phyloP scores from a whole-genome alignment of 2,113 vertebrate genomes.

The Podarcis cretensis region DNA sequence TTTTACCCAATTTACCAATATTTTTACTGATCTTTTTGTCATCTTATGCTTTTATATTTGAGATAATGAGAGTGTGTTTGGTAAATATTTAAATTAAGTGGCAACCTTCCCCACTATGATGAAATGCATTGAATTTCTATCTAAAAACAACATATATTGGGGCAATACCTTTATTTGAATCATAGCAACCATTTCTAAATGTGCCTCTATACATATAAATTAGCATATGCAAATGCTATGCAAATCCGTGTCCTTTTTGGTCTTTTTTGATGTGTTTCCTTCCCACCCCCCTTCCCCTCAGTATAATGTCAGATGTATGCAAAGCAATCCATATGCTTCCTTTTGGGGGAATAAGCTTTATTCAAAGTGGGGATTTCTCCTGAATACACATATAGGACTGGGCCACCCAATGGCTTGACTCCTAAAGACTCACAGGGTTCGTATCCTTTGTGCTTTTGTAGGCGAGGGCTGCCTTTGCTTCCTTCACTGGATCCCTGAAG shows the following conservation, averaged over 20 bases:
- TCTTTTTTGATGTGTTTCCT: neutral
- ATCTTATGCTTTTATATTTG: no score
- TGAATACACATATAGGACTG: neutral
- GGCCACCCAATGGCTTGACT: neutral
- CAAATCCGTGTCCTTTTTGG: neutral
- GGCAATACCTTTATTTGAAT: no score
- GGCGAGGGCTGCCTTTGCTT: neutral
- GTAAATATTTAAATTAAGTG: no score
- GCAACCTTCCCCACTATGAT: no score
- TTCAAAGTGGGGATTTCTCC: neutral
- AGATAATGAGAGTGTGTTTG: no score
- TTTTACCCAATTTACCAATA: no score
- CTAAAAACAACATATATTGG: no score
- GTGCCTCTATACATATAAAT: neutral
- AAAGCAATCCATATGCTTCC: neutral
- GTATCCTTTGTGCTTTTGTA: neutral
- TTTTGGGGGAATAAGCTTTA: neutral
- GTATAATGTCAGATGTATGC: neutral
- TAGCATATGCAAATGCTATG: neutral
- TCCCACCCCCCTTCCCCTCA: neutral
- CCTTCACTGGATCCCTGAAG: neutral
- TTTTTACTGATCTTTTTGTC: no score
- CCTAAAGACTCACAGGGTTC: neutral
- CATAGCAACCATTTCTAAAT: no score
- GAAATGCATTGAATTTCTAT: no score